Evolutionary conservation across 2,113 vertebrate genomes (phyloP).

Genomic region (Alethe castanea): DNA sequence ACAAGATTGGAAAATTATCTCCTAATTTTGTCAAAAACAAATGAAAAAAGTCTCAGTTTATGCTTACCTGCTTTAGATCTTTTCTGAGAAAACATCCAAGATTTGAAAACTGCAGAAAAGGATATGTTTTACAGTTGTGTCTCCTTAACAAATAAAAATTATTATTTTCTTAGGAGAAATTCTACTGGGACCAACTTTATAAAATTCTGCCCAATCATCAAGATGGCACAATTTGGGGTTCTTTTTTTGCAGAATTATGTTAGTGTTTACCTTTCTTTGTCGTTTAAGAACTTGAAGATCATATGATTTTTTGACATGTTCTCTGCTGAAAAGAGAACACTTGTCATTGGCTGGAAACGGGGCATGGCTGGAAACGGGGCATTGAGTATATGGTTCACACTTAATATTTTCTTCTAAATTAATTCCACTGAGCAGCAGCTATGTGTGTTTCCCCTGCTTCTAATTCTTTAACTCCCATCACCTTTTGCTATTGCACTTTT

Average conservation of each 20-base stretch:
- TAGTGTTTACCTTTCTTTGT: background rate
- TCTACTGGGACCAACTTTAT: background rate
- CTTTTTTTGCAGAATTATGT: background rate
- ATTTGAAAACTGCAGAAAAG: background rate
- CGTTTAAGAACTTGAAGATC: background rate
- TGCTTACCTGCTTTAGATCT: background rate
- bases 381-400: background rate
- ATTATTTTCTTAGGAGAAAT: background rate
- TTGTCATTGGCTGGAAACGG: background rate
- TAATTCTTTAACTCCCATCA: background rate
- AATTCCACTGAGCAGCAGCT: background rate
- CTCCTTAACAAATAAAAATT: background rate
- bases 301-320: background rate
- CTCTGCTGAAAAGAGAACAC: background rate
- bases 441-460: background rate
- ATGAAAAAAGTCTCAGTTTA: background rate
- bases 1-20: background rate
- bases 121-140: background rate
- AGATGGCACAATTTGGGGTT: background rate
- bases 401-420: background rate
- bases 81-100: background rate
- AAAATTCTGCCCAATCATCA: background rate
- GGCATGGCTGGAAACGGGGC: background rate
- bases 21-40: background rate
- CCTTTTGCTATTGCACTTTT: background rate